These are phyloP conservation scores for Habrosyne pyritoides DNA, from an alignment of 2,888 invertebrate species.

Conservation along the genomic window DNA sequence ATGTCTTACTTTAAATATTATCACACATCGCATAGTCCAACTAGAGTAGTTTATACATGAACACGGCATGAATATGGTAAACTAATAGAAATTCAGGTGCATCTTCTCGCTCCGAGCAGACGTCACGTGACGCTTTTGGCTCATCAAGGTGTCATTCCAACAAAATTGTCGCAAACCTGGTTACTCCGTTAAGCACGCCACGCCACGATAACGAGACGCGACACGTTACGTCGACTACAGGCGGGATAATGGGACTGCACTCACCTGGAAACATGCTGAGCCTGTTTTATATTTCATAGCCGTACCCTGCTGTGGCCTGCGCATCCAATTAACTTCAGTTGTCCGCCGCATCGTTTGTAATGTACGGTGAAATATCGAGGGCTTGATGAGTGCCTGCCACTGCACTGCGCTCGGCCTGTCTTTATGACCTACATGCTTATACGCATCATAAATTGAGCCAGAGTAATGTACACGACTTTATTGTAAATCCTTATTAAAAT, in stretches of 20 bases:
- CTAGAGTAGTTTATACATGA: background rate
- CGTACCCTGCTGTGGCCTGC: conserved; percentile 54
- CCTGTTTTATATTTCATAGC: conserved; percentile 71
- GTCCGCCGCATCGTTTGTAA: conserved; percentile 68
- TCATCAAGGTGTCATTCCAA: conserved; percentile 54
- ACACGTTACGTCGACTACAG: conserved; percentile 44
- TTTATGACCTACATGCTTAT: conserved; percentile 53
- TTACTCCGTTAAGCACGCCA: conserved; percentile 38
- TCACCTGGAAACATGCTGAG: conserved; percentile 39
- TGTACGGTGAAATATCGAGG: conserved; percentile 72
- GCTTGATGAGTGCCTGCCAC: conserved; percentile 55
- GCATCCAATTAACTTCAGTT: conserved; percentile 79
- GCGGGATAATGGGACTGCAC: conserved; percentile 46
- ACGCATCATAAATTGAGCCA: conserved; percentile 11
- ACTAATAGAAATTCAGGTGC: conserved; percentile 2
- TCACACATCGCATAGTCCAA: background rate
- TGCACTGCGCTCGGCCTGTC: conserved; percentile 39
- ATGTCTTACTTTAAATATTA: background rate
- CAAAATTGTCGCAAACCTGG: conserved; percentile 41
- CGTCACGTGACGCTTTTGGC: conserved; percentile 32
- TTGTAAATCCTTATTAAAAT: background rate
- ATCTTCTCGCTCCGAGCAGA: conserved; percentile 6
- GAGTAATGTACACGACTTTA: background rate
- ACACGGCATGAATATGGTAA: background rate
- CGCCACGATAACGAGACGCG: conserved; percentile 44